phyloP scores from a whole-genome alignment of 2,888 invertebrate species.

The Trichopoda pennipes region DNA sequence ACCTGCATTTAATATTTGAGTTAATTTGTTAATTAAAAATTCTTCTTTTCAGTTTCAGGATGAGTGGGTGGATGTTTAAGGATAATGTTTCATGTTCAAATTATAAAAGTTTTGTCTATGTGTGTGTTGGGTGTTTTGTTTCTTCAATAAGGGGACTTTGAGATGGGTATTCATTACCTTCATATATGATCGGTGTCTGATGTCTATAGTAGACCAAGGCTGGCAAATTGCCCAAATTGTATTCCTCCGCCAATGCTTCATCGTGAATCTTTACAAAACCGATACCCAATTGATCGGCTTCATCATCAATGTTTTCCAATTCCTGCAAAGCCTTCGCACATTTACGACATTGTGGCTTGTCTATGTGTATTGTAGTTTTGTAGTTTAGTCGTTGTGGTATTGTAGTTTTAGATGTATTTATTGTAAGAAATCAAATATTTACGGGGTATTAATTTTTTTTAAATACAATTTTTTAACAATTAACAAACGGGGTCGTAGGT shows the following conservation, averaged over 20 bases:
- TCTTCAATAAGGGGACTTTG: constrained; percentile 12
- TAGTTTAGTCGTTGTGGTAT: not conserved
- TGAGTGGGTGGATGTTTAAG: constrained; percentile 4
- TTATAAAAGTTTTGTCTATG: too few relatives aligned
- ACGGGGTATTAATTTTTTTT: constrained; percentile 18
- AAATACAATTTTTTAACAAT: not conserved
- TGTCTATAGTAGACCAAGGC: constrained; percentile 95
- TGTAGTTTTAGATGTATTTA: not conserved
- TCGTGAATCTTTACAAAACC: constrained; percentile 97
- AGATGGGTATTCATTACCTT: constrained; percentile 83
- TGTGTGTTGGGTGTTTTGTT: too few relatives aligned
- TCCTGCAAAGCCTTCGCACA: constrained; percentile 94
- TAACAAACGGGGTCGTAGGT: not conserved
- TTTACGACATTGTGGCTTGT: constrained; percentile 95
- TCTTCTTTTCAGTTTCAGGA: too few relatives aligned
- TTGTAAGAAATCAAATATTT: not conserved
- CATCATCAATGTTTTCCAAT: constrained; percentile 96
- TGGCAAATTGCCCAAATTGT: constrained; percentile 93
- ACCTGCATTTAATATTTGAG: constrained; percentile 82
- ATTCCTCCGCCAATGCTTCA: constrained; percentile 94
- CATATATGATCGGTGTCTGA: constrained; percentile 96
- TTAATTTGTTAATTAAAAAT: constrained; percentile 4
- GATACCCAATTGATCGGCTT: constrained; percentile 95
- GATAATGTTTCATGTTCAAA: not conserved
- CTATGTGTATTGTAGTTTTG: constrained; percentile 82